Evolutionary conservation across 2,113 vertebrate genomes (phyloP), one percentile per base, ranked within the genome.

Genomic region (Strix uralensis): DNA sequence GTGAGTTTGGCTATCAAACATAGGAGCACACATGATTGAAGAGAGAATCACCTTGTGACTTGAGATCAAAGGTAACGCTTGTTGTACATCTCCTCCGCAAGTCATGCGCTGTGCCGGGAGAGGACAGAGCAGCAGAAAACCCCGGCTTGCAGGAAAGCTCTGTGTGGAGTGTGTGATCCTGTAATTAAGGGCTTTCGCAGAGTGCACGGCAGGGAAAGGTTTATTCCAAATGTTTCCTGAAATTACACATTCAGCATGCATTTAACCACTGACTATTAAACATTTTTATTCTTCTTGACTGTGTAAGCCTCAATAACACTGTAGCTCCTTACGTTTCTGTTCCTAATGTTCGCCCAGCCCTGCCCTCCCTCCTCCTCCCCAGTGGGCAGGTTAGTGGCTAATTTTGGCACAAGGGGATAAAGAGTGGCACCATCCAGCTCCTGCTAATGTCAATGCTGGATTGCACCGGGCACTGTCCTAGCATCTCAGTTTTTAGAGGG

Each of bases 41-140:
- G 47, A 58, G 65, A 38, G 29, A 62, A 32, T 62, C 42, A 8
- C 52, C 67, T 42, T 32, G 32, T 65, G 78, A 40, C 19, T 4
- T 6, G 70, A 86, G 62, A 36, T 58, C 15, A 75, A 54, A 81
- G 58, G 23, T 51, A 67, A n/a, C 0, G 2, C 54, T 83, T 12
- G 34, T 34, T 27, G 11, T 25, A 17, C 1, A 1, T 62, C 46
- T 34, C 30, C 54, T 77, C 10, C 36, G 62, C 18, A 7, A 65
- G 69, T 66, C 84, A 14, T 14, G 36, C 1, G 13, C 47, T 0
- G 1, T 67, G 44, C 63, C 59, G 0, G 0, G 55, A 62, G 36
- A 75, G 57, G n/a, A 75, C 49, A 47, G 66, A 80, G 58, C 49
- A 70, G 30, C 78, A 49, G 58, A 2, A 62, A 85, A 22, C 36